These are phyloP conservation scores for Camelus bactrianus DNA, from an alignment of 2,113 vertebrate genomes.

Conservation along the genomic window DNA sequence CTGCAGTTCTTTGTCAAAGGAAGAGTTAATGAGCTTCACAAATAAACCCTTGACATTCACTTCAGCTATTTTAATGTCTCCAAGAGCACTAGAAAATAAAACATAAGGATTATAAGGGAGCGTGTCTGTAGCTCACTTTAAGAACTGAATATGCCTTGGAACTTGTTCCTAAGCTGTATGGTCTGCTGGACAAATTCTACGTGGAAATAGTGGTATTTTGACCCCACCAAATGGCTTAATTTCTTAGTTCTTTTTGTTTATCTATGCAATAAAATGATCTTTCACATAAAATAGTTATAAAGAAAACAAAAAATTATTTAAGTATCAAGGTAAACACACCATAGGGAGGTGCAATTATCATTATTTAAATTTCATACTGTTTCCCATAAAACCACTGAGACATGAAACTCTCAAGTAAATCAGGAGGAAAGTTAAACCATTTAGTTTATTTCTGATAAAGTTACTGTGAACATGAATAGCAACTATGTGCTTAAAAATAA, in stretches of 20 bases:
- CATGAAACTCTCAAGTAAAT: background rate
- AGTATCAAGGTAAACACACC: background rate
- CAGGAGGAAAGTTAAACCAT: background rate
- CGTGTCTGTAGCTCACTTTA: background rate
- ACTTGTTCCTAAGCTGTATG: background rate
- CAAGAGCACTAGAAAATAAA: constrained; percentile 76
- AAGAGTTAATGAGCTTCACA: constrained; percentile 82
- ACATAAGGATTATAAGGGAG: background rate
- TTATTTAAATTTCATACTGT: background rate
- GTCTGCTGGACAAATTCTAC: background rate
- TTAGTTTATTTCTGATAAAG: constrained; percentile 1
- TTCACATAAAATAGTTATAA: constrained; percentile 13
- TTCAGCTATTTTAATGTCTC: constrained; percentile 82
- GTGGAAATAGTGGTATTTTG: background rate
- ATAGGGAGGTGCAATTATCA: background rate
- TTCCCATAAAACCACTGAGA: background rate
- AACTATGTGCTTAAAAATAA: constrained; percentile 19
- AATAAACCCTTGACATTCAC: constrained; percentile 75
- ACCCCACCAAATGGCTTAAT: constrained; percentile 2
- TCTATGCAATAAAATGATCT: background rate
- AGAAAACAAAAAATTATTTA: background rate
- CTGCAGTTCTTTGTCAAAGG: constrained; percentile 76
- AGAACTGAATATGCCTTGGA: background rate
- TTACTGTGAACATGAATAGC: background rate
- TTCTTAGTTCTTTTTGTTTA: background rate